These are phyloP conservation scores for Enteromius unitaeniatus DNA, from an alignment of 2,797 vertebrate genomes.

Conservation along the genomic window DNA sequence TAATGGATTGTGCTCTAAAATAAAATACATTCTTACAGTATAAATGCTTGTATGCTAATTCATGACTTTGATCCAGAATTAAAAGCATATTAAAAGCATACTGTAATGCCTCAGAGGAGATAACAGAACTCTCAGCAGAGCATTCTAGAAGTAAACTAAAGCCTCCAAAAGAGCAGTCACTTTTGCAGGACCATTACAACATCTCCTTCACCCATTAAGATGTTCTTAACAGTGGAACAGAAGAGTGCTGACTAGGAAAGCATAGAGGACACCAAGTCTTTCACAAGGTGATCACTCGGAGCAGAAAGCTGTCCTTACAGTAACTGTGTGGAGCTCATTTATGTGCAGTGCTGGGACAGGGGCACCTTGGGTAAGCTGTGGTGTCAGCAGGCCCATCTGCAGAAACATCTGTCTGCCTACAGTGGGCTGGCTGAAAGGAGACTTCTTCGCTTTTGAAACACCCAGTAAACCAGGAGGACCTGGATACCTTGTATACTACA, in stretches of 20 bases:
- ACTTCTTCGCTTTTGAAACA: background rate
- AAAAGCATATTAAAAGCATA: background rate
- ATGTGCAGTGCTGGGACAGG: conserved; percentile 68
- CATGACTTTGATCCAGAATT: background rate
- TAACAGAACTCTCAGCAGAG: background rate
- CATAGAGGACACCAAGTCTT: conserved; percentile 69
- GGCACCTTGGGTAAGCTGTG: conserved; percentile 76
- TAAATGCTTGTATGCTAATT: background rate
- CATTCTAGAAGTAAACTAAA: background rate
- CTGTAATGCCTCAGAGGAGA: background rate
- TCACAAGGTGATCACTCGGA: conserved; percentile 58
- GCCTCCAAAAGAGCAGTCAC: background rate
- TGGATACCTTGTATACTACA: conserved; percentile 59
- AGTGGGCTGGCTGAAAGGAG: conserved; percentile 21
- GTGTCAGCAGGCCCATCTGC: conserved; percentile 78
- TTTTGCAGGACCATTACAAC: background rate
- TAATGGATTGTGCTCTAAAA: background rate
- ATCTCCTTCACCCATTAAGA: background rate
- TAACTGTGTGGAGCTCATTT: conserved; percentile 65
- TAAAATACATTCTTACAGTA: background rate
- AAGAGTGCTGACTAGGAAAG: conserved; percentile 61
- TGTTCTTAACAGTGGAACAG: conserved; percentile 30
- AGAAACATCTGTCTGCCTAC: conserved; percentile 76
- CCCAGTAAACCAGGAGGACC: background rate
- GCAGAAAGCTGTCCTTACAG: conserved; percentile 58